Evolutionary conservation across 2,113 vertebrate species (phyloP).

Genomic region (Pseudolaguvia tuberculata): DNA sequence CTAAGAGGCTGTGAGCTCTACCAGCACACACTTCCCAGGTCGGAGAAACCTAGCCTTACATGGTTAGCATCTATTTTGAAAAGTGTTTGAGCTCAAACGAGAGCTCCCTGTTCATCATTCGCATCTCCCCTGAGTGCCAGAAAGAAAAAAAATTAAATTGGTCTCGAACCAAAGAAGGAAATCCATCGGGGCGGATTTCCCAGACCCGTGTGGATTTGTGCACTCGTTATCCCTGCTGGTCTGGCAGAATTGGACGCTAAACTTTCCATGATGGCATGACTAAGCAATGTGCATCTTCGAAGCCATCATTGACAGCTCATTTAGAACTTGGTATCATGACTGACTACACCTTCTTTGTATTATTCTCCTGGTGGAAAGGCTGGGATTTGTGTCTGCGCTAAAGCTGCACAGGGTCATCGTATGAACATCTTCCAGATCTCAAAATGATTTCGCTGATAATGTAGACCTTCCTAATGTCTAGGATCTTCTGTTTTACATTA

Average conservation of each 20-base stretch:
- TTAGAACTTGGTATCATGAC: neutral
- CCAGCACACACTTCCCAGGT: neutral
- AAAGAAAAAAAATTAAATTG: neutral
- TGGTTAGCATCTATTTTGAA: too few species aligned
- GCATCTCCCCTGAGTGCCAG: neutral
- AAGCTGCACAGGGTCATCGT: neutral
- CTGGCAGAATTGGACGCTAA: slow-evolving; percentile 26
- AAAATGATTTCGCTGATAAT: neutral
- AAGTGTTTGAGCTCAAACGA: too few species aligned
- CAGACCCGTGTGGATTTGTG: slow-evolving; percentile 29
- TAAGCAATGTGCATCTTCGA: slow-evolving; percentile 36
- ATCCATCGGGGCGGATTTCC: slow-evolving; percentile 35
- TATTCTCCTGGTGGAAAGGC: neutral
- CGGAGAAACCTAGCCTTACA: slow-evolving; percentile 11
- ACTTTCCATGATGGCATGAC: slow-evolving; percentile 52
- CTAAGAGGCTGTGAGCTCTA: slow-evolving; percentile 12
- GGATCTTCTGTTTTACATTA: too few species aligned
- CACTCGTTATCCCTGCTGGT: slow-evolving; percentile 1
- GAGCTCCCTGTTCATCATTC: slow-evolving; percentile 9
- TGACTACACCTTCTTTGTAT: neutral
- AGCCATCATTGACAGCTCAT: neutral
- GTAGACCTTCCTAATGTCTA: neutral
- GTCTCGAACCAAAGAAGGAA: slow-evolving; percentile 49
- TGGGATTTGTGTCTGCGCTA: neutral
- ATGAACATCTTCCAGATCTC: neutral